phyloP scores from a whole-genome alignment of 1,140 invertebrate genomes.

The Trinorchestia longiramus region DNA sequence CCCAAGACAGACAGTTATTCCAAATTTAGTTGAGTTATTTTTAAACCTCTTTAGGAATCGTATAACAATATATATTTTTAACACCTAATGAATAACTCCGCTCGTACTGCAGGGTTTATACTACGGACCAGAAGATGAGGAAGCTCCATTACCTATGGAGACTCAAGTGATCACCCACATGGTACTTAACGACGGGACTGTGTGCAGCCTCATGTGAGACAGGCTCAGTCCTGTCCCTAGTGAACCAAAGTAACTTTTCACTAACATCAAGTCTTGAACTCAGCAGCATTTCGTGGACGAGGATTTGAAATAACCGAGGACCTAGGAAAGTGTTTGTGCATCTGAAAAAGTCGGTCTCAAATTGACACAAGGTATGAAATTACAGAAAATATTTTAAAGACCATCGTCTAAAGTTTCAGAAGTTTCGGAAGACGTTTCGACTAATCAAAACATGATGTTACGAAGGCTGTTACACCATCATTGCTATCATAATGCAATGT shows the following conservation, averaged over 20 bases:
- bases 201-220: background rate
- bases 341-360: background rate
- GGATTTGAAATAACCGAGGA: background rate
- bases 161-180: slow-evolving; percentile 34
- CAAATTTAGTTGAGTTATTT: too few relatives aligned
- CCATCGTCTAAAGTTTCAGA: background rate
- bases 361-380: background rate
- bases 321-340: background rate
- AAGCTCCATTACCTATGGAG: background rate
- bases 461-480: background rate
- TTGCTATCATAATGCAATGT: background rate
- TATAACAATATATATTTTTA: too few relatives aligned
- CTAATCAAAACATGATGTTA: background rate
- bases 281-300: background rate
- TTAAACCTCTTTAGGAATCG: too few relatives aligned
- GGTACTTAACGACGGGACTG: slow-evolving; percentile 15
- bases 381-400: background rate
- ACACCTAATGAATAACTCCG: background rate
- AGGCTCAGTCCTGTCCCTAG: background rate
- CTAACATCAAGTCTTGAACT: background rate
- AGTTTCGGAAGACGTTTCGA: background rate
- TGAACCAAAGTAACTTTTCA: background rate
- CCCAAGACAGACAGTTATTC: too few relatives aligned
- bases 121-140: slow-evolving; percentile 10
- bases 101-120: background rate